A percentile compares a stretch with the other conserved stretches of the same genome.
phyloP scores from a whole-genome alignment of 2,113 vertebrate genomes.

The Brachyistius frenatus region DNA sequence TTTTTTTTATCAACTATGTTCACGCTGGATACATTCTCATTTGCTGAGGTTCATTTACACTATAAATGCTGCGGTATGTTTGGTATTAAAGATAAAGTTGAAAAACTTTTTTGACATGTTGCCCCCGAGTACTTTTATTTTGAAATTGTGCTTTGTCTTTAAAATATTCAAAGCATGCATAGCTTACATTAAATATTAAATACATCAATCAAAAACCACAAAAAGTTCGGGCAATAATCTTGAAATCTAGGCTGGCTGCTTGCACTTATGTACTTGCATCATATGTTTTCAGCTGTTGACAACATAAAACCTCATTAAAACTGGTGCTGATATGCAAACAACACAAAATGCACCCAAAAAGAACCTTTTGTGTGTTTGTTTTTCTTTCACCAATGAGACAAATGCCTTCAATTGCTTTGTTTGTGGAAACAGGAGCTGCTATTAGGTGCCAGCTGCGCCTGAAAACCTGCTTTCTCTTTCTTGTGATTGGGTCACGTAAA shows the following conservation, averaged over 20 bases:
- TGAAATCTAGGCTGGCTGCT: neutral
- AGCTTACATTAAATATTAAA: neutral
- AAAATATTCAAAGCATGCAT: neutral
- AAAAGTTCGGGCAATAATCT: too few species aligned
- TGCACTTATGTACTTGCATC: neutral
- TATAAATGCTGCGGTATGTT: neutral
- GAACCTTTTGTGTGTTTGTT: neutral
- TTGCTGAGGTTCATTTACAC: neutral
- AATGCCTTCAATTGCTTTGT: neutral
- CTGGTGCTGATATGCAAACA: neutral
- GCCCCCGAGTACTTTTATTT: neutral
- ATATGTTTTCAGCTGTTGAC: neutral
- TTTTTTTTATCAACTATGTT: too few species aligned
- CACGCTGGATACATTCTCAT: neutral
- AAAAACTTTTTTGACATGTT: too few species aligned
- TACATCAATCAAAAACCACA: neutral
- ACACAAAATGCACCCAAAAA: neutral
- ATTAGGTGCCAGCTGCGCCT: too few species aligned
- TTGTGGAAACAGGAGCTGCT: neutral
- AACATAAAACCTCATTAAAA: neutral
- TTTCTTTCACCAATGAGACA: neutral
- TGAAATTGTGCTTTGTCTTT: neutral
- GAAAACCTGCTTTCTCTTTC: constrained; percentile 15
- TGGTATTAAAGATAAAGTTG: neutral
- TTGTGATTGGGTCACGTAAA: constrained; percentile 3